These are phyloP conservation scores for Actinia tenebrosa DNA, from an alignment of 64 coral and sea anemone genomes.

Conservation along the genomic window DNA sequence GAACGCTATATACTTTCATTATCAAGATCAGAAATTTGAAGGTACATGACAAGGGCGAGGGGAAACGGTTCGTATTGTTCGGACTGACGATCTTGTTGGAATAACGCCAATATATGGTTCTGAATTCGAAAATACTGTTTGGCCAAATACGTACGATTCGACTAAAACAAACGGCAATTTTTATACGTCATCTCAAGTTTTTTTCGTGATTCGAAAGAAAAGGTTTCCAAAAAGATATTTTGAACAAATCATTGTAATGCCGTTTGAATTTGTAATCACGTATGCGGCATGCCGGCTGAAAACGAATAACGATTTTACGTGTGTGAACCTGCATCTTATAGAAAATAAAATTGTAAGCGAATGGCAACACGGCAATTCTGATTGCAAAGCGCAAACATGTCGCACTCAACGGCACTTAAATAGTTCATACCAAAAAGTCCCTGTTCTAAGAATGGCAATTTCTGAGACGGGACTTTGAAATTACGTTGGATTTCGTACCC, in stretches of 20 bases:
- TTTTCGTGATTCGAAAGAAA: conserved; percentile 16
- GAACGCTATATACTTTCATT: conserved; percentile 8
- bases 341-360: not conserved
- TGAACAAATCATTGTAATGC: conserved; percentile 9
- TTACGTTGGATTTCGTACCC: conserved; percentile 10
- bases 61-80: conserved; percentile 23
- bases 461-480: conserved; percentile 15
- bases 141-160: not conserved
- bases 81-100: conserved; percentile 27
- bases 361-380: conserved; percentile 16
- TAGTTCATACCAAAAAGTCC: not conserved
- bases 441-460: not conserved
- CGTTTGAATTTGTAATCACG: conserved; percentile 23
- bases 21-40: conserved; percentile 29
- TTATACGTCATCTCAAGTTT: not conserved
- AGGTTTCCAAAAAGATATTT: not conserved
- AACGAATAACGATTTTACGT: conserved; percentile 23
- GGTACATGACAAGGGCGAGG: conserved; percentile 8
- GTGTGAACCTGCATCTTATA: conserved; percentile 17
- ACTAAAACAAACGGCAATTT: not conserved
- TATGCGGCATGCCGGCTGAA: conserved; percentile 35
- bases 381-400: conserved; percentile 8
- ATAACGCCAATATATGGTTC: conserved; percentile 25
- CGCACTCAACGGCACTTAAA: not conserved
- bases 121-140: conserved; percentile 27